These are phyloP conservation scores for Musca domestica DNA, from an alignment of 1,140 invertebrate species.

Conservation along the genomic window DNA sequence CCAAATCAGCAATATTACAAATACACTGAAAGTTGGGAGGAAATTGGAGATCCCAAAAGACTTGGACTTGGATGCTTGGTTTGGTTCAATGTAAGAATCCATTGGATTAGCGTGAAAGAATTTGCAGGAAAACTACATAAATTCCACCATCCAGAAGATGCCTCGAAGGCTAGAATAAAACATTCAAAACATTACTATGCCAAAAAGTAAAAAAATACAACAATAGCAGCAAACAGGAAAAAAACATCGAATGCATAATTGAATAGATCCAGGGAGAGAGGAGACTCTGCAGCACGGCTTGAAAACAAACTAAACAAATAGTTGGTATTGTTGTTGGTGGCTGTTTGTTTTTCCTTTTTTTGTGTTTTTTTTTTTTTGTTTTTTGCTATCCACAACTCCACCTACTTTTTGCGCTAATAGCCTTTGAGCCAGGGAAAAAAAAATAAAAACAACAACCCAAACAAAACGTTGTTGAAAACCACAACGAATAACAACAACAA, in stretches of 20 bases:
- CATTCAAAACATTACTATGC: no score
- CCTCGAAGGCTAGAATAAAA: no score
- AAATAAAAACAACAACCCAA: neutral
- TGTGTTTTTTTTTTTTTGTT: neutral
- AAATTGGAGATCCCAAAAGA: no score
- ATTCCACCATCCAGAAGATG: no score
- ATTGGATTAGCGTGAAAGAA: no score
- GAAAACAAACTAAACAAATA: neutral
- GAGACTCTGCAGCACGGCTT: neutral
- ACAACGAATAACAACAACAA: neutral
- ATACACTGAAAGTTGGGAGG: no score
- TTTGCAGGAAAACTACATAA: no score
- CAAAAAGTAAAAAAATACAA: neutral
- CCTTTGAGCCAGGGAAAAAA: slow-evolving; percentile 14
- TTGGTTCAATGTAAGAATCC: no score
- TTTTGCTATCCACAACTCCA: slow-evolving; percentile 6
- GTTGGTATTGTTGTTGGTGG: no score
- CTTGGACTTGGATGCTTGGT: no score
- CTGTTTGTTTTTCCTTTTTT: neutral
- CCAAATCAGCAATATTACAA: no score
- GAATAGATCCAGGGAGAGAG: neutral
- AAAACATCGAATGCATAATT: neutral
- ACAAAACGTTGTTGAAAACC: neutral
- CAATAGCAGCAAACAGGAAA: neutral
- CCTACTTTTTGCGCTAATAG: slow-evolving; percentile 21